Evolutionary conservation across 2,797 vertebrate genomes (phyloP), one percentile per base, ranked within the genome.

Genomic region (Xenentodon cancila): DNA sequence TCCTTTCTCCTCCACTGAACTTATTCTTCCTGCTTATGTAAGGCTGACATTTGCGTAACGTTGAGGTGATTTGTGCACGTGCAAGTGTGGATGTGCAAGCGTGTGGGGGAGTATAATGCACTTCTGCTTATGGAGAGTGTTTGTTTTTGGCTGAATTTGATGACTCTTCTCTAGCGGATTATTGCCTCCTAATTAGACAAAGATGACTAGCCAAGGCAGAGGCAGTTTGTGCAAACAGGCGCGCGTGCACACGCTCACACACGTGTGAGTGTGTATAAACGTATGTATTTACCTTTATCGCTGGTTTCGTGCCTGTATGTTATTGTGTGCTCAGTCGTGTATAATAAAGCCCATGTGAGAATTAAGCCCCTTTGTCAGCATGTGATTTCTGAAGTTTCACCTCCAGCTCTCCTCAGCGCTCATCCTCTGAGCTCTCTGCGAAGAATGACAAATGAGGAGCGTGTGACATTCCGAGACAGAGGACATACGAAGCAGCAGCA

Each of bases 141-240:
- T 92, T 92, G 89, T 91, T 89, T 92, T 88, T 86, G 85, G 84
- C 85, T 89, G 80, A 88, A 89, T 86, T 78, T 88, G 89, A 93
- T 88, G 92, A 91, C 89, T 91, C 89, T 90, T 92, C 89, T 91
- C 87, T 86, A 81, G 78, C 73, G 84, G 85, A 90, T 93, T 90
- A 92, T 88, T 91, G 85, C 82, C 88, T 91, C 82, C 89, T 92
- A 91, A 92, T 93, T 92, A 91, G 88, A 86, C 85, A 82, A 64
- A 90, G 89, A 89, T 86, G 88, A 91, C 87, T 87, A 86, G 85
- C 86, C 86, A 86, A 88, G 86, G 82, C 87, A 86, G 88, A 87
- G 87, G 83, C 81, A 34, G 59, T 49, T 49, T 68, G 37, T 78
- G 68, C 62, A 48, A n/a, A 13, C 46, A 48, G 1, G n/a, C 43